Percentiles rank a stretch among this genome's conserved stretches.
These are phyloP conservation scores for Oxystoma pomonae DNA, from an alignment of 2,888 invertebrate genomes.

Conservation along the genomic window DNA sequence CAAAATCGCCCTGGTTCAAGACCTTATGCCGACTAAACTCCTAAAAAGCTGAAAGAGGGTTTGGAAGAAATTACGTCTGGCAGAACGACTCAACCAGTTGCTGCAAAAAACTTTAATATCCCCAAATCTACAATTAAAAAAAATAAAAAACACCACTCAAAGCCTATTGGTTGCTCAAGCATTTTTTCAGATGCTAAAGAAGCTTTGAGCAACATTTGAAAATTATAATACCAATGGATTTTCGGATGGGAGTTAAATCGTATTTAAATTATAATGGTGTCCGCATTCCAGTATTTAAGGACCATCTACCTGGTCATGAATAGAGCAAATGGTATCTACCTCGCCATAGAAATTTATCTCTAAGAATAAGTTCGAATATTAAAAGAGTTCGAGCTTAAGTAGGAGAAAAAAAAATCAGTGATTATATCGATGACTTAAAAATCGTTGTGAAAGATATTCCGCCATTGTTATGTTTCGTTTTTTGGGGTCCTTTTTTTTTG, in stretches of 20 bases:
- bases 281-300: not conserved
- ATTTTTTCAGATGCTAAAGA: not conserved
- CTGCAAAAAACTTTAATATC: too few relatives aligned
- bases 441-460: conserved; percentile 13
- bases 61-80: too few relatives aligned
- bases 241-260: not conserved
- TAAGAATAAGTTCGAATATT: not conserved
- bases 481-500: too few relatives aligned
- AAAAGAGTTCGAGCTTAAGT: not conserved
- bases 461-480: too few relatives aligned
- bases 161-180: not conserved
- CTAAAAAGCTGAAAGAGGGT: too few relatives aligned
- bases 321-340: not conserved
- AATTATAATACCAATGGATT: not conserved
- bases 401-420: conserved; percentile 3
- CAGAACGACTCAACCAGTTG: too few relatives aligned
- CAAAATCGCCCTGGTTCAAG: too few relatives aligned
- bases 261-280: not conserved
- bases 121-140: not conserved
- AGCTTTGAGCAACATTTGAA: not conserved
- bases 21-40: too few relatives aligned
- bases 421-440: conserved; percentile 17
- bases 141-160: too few relatives aligned
- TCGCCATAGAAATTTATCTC: not conserved
- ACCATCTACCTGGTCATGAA: not conserved